Evolutionary conservation across 2,113 vertebrate species (phyloP).

Genomic region (Hyperopisus bebe): DNA sequence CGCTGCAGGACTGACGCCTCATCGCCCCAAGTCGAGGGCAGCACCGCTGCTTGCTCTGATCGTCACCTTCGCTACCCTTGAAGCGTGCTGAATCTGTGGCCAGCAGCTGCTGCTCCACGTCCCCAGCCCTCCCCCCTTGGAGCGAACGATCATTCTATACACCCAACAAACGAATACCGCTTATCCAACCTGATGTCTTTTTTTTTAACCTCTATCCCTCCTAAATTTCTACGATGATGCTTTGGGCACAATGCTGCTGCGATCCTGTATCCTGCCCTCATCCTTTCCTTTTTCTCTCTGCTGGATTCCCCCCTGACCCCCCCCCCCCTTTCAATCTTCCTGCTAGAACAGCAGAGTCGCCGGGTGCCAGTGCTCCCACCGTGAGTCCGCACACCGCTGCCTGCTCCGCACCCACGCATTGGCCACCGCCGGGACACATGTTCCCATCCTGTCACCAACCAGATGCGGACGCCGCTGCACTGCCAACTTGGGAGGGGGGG

Average conservation of each 20-base stretch:
- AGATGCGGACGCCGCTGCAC: conserved; percentile 35
- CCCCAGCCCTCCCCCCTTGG: neutral
- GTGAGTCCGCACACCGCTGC: conserved; percentile 25
- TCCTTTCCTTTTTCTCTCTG: conserved; percentile 16
- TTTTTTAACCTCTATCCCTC: conserved; percentile 20
- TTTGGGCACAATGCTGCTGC: neutral
- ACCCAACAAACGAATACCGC: neutral
- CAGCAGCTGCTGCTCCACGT: conserved; percentile 24
- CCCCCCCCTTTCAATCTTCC: conserved; percentile 23
- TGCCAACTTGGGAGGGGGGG: neutral
- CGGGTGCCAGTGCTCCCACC: conserved; percentile 35
- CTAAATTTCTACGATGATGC: conserved; percentile 24
- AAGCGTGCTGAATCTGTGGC: conserved; percentile 41
- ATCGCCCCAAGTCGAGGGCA: conserved; percentile 33
- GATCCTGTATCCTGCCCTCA: neutral
- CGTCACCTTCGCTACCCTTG: conserved; percentile 51
- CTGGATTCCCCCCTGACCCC: conserved; percentile 19
- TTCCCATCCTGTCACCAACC: conserved; percentile 45
- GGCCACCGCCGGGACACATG: conserved; percentile 53
- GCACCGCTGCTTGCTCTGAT: conserved; percentile 38
- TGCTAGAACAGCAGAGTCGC: conserved; percentile 36
- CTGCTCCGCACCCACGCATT: conserved; percentile 42
- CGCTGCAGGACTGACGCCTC: conserved; percentile 45
- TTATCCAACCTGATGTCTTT: neutral
- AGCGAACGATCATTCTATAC: neutral